phyloP scores from a whole-genome alignment of 2,888 invertebrate species.

The Tetranychus truncatus region DNA sequence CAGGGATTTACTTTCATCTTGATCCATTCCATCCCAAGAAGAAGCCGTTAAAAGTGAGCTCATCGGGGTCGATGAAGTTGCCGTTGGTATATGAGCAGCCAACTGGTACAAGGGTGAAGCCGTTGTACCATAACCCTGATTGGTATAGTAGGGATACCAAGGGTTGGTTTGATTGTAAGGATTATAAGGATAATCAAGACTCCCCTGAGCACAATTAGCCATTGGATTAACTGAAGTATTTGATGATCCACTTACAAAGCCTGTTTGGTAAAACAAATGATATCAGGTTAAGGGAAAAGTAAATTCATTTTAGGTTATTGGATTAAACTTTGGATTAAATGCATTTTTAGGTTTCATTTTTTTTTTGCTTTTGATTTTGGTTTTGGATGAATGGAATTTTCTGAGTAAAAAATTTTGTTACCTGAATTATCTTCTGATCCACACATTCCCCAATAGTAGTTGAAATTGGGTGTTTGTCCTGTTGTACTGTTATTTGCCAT shows the following conservation, averaged over 20 bases:
- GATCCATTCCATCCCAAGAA: background rate
- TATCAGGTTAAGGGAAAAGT: background rate
- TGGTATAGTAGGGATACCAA: background rate
- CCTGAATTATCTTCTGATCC: slow-evolving; percentile 7
- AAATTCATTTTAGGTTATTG: no score
- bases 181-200: slow-evolving; percentile 8
- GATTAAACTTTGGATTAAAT: no score
- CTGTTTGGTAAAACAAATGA: background rate
- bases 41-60: background rate
- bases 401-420: background rate
- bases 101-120: slow-evolving; percentile 1
- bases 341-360: background rate
- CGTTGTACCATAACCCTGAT: background rate
- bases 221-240: slow-evolving; percentile 1
- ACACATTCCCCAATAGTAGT: background rate
- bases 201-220: background rate
- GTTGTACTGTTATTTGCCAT: background rate
- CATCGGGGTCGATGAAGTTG: background rate
- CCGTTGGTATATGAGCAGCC: slow-evolving; percentile 1
- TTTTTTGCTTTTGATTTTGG: background rate
- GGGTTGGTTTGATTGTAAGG: slow-evolving; percentile 5
- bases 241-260: background rate
- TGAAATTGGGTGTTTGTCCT: background rate
- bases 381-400: background rate
- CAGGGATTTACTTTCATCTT: background rate